Evolutionary conservation across 2,113 vertebrate genomes (phyloP).

Genomic region (Cyanoramphus novaezelandiae): DNA sequence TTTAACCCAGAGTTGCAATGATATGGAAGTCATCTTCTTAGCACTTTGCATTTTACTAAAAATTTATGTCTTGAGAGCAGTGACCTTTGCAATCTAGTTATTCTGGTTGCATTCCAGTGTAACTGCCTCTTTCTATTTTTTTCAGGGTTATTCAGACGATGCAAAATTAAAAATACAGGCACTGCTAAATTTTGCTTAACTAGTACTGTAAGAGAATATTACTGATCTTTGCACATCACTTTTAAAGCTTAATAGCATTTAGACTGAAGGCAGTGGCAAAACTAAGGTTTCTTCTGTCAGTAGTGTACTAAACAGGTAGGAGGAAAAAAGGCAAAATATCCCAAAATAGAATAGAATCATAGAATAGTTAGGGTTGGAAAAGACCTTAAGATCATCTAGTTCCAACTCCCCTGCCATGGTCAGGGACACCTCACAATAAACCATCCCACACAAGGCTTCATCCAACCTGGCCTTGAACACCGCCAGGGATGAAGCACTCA

Average conservation of each 20-base stretch:
- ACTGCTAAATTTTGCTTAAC: neutral
- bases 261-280: neutral
- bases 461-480: too few relatives aligned
- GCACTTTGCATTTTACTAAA: neutral
- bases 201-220: neutral
- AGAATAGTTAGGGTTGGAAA: too few relatives aligned
- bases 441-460: too few relatives aligned
- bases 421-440: too few relatives aligned
- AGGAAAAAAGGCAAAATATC: neutral
- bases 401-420: too few relatives aligned
- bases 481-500: too few relatives aligned
- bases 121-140: neutral
- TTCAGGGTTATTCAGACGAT: neutral
- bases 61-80: neutral
- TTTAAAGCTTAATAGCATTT: neutral
- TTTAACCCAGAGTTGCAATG: neutral
- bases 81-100: neutral
- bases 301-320: neutral
- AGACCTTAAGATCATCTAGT: too few relatives aligned
- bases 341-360: neutral
- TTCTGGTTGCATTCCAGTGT: neutral
- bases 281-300: neutral
- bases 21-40: neutral
- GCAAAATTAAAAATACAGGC: neutral
- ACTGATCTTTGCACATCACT: neutral